Evolutionary conservation across 2,113 vertebrate genomes (phyloP), one percentile per base, ranked within the genome.

Genomic region (Leptodactylus fuscus): DNA sequence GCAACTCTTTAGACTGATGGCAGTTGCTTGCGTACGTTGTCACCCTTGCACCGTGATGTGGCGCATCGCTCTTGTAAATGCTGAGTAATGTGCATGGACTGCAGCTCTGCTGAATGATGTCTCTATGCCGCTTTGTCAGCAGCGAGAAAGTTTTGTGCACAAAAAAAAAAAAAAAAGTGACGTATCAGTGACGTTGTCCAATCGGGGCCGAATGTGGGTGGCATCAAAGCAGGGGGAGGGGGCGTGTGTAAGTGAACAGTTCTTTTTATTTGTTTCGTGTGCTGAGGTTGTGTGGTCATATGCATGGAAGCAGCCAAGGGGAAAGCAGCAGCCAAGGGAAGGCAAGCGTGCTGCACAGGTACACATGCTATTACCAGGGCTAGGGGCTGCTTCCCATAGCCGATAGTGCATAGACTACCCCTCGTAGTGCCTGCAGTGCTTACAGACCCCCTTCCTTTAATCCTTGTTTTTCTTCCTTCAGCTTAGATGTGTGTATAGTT

Each of bases 271-370:
- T 67, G 46, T 70, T 16, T 34, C 3, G 55, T 69, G 60, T 48
- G n/a, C 16, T 67, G 73, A 36, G 55, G 62, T 32, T 46, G 34
- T 80, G 75, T 49, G 51, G 44, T 65, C 73, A 78, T 67, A 85
- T 85, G 75, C 74, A 85, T 74, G 74, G 83, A 51, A 78, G 82
- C 82, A 83, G 81, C 81, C 81, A 75, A 74, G 73, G 82, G 65
- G 70, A 70, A 73, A 36, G 71, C 71, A 83, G 70, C 70, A 74
- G 74, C 60, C 32, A 24, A 27, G 71, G 67, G 53, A 77, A 85
- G 83, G 75, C 83, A 55, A 67, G 83, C 83, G 55, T 67, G 73
- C 83, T 79, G 83, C 83, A 71, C 76, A 85, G 83, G 83, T 85
- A 85, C 83, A 85, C 81, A 34, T 80, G 60, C 71, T 69, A 20